Evolutionary conservation across 2,113 vertebrate genomes (phyloP).

Genomic region (Leptodactylus fuscus): DNA sequence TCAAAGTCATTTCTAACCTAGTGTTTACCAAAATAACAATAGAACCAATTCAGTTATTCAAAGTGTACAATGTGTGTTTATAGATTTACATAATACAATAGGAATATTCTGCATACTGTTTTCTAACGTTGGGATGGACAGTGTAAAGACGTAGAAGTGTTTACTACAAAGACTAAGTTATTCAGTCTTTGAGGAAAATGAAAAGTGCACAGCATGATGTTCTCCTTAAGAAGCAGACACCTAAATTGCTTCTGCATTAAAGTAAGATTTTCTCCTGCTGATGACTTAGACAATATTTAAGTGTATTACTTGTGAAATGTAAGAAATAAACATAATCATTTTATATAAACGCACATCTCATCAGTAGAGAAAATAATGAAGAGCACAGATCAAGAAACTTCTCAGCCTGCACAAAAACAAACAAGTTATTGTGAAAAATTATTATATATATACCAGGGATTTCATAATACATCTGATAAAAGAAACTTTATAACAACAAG

Average conservation of each 20-base stretch:
- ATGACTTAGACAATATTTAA: background rate
- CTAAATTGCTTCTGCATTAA: constrained; percentile 25
- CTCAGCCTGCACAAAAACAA: background rate
- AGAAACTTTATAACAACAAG: no score
- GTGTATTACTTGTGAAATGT: background rate
- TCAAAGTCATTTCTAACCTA: background rate
- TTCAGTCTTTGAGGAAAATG: background rate
- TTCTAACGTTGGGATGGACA: background rate
- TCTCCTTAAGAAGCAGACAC: background rate
- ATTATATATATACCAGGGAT: no score
- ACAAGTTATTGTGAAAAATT: no score
- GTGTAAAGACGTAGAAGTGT: background rate
- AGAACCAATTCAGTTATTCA: background rate
- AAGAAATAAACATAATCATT: background rate
- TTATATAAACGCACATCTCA: background rate
- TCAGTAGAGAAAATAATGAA: background rate
- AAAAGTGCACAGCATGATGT: background rate
- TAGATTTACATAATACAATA: background rate
- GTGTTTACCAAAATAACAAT: background rate
- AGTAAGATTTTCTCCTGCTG: background rate
- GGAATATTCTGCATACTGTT: background rate
- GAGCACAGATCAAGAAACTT: background rate
- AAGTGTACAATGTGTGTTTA: background rate
- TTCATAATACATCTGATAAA: no score
- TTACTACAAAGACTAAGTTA: background rate